A percentile compares a stretch with the other conserved stretches of the same genome.
phyloP scores from a whole-genome alignment of 2,797 vertebrate species.

The Percopsis omiscomaycus region DNA sequence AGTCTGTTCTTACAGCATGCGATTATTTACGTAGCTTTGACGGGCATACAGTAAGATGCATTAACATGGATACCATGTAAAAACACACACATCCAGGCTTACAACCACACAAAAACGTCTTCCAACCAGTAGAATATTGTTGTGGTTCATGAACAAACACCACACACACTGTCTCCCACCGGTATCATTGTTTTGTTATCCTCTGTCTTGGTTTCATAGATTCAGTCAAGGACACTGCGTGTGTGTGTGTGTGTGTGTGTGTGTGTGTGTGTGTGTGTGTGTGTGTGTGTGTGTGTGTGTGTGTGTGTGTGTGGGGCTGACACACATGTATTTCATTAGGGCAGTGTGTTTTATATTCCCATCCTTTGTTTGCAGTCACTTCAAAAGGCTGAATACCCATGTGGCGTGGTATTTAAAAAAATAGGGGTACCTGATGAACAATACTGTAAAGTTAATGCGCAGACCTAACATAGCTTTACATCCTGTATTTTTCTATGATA shows the following conservation, averaged over 20 bases:
- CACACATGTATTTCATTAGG: not conserved
- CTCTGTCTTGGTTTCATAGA: conserved; percentile 6
- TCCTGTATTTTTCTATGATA: not conserved
- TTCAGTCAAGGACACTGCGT: conserved; percentile 29
- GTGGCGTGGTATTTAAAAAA: conserved; percentile 4
- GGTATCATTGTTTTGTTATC: conserved; percentile 33
- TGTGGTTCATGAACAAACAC: conserved; percentile 7
- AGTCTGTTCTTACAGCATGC: not conserved
- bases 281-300: not conserved
- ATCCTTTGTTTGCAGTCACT: conserved; percentile 3
- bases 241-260: not conserved
- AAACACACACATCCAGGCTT: conserved; percentile 1
- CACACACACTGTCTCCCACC: conserved; percentile 23
- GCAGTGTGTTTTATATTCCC: conserved; percentile 1
- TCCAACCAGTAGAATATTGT: conserved; percentile 14
- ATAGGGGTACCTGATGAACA: not conserved
- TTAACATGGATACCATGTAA: not conserved
- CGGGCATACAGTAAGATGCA: not conserved
- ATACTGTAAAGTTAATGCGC: not conserved
- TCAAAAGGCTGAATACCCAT: conserved; percentile 8
- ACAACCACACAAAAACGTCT: not conserved
- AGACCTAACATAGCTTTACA: not conserved
- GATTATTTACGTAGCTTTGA: not conserved
- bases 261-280: conserved; percentile 1
- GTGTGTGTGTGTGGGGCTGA: not conserved